Percentiles rank a stretch among this genome's conserved stretches.
Conservation (phyloP, 2,888 invertebrate species). For the Clitarchus hookeri region DNA sequence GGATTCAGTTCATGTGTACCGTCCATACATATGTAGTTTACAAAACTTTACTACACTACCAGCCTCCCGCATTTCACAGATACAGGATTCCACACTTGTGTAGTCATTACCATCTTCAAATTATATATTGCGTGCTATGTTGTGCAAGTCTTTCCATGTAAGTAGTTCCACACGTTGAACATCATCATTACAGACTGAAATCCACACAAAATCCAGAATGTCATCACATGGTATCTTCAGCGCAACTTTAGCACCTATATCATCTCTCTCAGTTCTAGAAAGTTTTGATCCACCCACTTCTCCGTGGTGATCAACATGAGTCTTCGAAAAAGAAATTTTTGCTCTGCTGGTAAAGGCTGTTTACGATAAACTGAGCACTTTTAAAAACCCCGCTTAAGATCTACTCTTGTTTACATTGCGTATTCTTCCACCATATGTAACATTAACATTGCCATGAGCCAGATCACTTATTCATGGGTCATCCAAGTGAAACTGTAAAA, state of each 20-base stretch:
- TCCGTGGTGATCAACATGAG: neutral
- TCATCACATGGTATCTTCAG: neutral
- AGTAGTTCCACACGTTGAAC: neutral
- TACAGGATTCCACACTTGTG: neutral
- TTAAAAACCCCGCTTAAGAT: too few species aligned
- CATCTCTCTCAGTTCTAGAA: neutral
- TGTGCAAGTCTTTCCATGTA: neutral
- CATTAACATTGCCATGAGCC: too few species aligned
- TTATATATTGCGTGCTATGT: neutral
- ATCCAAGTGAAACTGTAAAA: too few species aligned
- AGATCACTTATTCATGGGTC: too few species aligned
- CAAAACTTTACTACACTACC: neutral
- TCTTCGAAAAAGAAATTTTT: too few species aligned
- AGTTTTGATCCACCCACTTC: neutral
- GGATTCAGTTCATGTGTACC: too few species aligned
- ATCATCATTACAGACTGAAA: neutral
- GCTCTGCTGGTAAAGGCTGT: too few species aligned
- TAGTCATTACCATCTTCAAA: neutral
- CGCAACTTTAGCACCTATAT: neutral
- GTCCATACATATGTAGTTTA: too few species aligned
- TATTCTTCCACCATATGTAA: too few species aligned
- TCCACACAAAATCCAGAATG: neutral
- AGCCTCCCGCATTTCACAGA: neutral
- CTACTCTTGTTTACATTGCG: too few species aligned
- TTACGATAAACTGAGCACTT: too few species aligned